Base-by-base conservation (phyloP, 2,797 vertebrate species). In the Oreochromis grahami region DNA sequence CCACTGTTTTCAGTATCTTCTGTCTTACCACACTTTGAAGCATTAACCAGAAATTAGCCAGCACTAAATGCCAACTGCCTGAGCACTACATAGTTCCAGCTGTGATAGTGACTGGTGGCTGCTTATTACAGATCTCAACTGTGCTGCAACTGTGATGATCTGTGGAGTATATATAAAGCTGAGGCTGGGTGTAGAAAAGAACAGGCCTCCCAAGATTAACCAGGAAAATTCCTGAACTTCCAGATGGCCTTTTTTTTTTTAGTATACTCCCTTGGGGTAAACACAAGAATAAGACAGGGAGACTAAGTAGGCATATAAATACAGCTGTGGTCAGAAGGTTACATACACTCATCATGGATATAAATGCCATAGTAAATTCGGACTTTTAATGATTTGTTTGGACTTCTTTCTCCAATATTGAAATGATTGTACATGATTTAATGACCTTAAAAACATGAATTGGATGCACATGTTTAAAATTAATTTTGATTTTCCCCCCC, bases 181-280 rank as follows among this genome's bases (percentile, higher is more conserved):
- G 60, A 38, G 34, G 7, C 60, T 65, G 0, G 10, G 34, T 36
- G 34, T 36, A 65, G 34, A 65, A 38, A 38, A 63, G 0, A 63
- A 12, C 34, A 36, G 19, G 11, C 19, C 34, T 38, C 34, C 19
- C 34, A 63, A 63, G 19, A 36, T 38, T n/a, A 63, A 36, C 58
- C 58, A 63, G 1, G 19, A 38, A 63, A 63, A 63, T 12, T 63
- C 19, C 32, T 11, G 19, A 65, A 65, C 32, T 36, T 63, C 58
- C 32, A 63, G 32, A 7, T 63, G 55, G 2, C 32, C 6, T n/a
- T 63, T 36, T 19, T 26, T 24, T 26, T 60, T 34, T 51, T 32
- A 45, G 60, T 34, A 19, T 15, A 81, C 15, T 86, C 50, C 63
- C 56, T n/a, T 78, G 52, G 76, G 65, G 74, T 87, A 86, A 63